Evolutionary conservation across 1,140 invertebrate genomes (phyloP).

Genomic region (Drosophila bocqueti): DNA sequence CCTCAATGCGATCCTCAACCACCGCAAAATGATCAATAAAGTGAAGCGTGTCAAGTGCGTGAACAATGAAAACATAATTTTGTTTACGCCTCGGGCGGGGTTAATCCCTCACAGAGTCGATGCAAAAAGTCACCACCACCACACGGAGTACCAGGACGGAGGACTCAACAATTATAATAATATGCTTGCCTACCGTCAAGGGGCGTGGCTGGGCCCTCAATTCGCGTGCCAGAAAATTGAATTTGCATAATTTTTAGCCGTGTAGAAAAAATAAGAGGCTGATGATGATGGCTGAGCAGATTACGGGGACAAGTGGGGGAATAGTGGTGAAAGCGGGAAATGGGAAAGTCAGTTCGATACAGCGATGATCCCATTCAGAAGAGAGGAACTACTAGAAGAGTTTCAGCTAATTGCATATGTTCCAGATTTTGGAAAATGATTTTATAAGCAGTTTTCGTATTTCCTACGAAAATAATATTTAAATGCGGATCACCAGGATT

Average conservation of each 20-base stretch:
- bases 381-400: not conserved
- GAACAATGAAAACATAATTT: conserved; percentile 60
- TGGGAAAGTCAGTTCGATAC: not conserved
- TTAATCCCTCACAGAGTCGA: conserved; percentile 12
- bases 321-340: not conserved
- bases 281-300: not conserved
- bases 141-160: not conserved
- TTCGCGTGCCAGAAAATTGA: conserved; percentile 62
- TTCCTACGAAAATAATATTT: no score
- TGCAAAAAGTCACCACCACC: conserved; percentile 14
- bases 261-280: conserved; percentile 11
- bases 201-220: conserved; percentile 43
- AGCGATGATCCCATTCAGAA: not conserved
- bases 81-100: conserved; percentile 28
- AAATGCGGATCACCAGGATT: no score
- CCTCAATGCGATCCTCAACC: not conserved
- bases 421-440: not conserved
- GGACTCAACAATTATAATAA: conserved; percentile 59
- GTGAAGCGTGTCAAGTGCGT: conserved; percentile 22
- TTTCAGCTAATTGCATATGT: no score
- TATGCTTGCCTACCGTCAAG: conserved; percentile 41
- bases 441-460: not conserved
- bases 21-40: conserved; percentile 14
- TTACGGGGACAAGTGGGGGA: conserved; percentile 3
- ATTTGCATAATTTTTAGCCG: conserved; percentile 60